Evolutionary conservation across 2,797 vertebrate genomes (phyloP), one percentile per base, ranked within the genome.

Genomic region (Hybognathus amarus): DNA sequence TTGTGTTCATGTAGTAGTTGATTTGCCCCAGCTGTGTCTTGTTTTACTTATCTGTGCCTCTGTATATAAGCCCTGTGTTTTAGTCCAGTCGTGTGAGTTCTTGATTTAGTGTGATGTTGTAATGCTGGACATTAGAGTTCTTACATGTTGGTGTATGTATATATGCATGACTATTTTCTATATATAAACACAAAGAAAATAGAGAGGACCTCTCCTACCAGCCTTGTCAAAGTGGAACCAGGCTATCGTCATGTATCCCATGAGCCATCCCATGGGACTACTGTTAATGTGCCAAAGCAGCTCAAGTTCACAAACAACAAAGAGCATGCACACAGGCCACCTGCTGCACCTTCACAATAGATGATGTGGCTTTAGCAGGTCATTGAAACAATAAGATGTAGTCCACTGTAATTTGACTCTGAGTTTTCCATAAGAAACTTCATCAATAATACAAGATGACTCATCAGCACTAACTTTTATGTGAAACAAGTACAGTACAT

Each of bases 221-320:
- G 12, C 20, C 36, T 38, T 40, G 50, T 71, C 71, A 10, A 63
- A 73, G 68, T 52, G 54, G 33, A 69, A 70, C 36, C 22, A 82
- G 90, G 91, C 91, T 84, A 89, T 89, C 87, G 83, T 82, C 87
- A 85, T 84, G 88, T 93, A 92, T 92, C 91, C 86, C 90, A 93
- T 92, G 92, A 90, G 75, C 75, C 30, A 80, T 93, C 93, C 91
- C 91, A 77, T 87, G 93, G 90, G 93, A 92, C 90, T 90, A 70
- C 15, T 80, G 87, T 81, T 90, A 89, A 93, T 92, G 90, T 91
- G 91, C 92, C 90, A 91, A 87, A 93, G 90, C 88, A 91, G 91
- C 91, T 94, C 92, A 93, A 93, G 91, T 94, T 94, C 91, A 93
- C 91, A 87, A 85, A 88, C 86, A 91, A 93, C 93, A 93, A 93